Conservation (phyloP, 2,888 invertebrate species). For the Ennomos erosarius region DNA sequence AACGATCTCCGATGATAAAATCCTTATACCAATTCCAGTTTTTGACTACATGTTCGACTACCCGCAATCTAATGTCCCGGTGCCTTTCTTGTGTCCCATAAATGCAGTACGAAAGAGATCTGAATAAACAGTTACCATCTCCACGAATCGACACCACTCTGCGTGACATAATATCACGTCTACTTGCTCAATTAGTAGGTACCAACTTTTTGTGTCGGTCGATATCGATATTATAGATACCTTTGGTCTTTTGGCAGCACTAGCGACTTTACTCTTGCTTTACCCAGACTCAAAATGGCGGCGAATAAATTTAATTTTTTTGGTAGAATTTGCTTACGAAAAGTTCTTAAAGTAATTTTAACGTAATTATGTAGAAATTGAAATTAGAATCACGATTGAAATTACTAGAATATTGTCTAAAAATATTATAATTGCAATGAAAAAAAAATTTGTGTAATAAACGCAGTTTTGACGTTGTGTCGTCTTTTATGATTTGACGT, state of each 20-base stretch:
- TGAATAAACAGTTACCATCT: slow-evolving; percentile 76
- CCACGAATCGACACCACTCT: slow-evolving; percentile 68
- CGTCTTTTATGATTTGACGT: slow-evolving; percentile 8
- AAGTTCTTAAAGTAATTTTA: not conserved
- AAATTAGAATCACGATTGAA: slow-evolving; percentile 18
- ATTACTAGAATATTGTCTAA: slow-evolving; percentile 1
- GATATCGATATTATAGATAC: slow-evolving; percentile 35
- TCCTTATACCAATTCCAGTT: slow-evolving; percentile 74
- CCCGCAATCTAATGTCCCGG: slow-evolving; percentile 64
- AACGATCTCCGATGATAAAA: slow-evolving; percentile 73
- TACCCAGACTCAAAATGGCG: slow-evolving; percentile 28
- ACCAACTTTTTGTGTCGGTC: slow-evolving; percentile 21
- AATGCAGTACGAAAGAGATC: slow-evolving; percentile 70
- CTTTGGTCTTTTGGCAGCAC: slow-evolving; percentile 29
- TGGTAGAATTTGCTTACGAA: not conserved
- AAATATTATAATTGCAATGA: not conserved
- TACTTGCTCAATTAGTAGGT: slow-evolving; percentile 9
- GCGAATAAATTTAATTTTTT: slow-evolving; percentile 10
- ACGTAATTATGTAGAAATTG: slow-evolving; percentile 2
- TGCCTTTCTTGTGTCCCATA: slow-evolving; percentile 71
- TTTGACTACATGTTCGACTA: slow-evolving; percentile 65
- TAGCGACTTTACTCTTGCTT: slow-evolving; percentile 19
- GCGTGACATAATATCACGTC: slow-evolving; percentile 52
- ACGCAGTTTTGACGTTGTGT: slow-evolving; percentile 16
- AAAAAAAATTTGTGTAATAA: slow-evolving; percentile 8